phyloP scores from a whole-genome alignment of 2,797 vertebrate genomes.

The Gobionotothen gibberifrons region DNA sequence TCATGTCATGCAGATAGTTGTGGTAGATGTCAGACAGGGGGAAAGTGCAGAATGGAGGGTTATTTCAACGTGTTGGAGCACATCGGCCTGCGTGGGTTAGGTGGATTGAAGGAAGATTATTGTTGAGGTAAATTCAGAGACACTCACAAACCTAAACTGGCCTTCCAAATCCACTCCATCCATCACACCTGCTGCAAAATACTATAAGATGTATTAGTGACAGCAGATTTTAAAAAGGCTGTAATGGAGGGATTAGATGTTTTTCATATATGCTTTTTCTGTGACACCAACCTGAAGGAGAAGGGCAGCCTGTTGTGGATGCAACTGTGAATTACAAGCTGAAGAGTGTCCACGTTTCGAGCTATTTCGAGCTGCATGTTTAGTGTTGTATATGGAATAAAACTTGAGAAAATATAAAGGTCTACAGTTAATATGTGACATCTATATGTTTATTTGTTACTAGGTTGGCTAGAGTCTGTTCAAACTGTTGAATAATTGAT shows the following conservation, averaged over 20 bases:
- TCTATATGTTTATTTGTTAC: background rate
- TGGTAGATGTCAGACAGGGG: conserved; percentile 13
- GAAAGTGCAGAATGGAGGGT: conserved; percentile 9
- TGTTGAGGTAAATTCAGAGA: background rate
- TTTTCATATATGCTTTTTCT: background rate
- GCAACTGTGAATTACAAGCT: conserved; percentile 11
- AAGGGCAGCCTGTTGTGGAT: conserved; percentile 41
- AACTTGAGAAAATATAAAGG: background rate
- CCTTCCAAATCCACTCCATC: background rate
- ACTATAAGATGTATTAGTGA: background rate
- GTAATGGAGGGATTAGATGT: background rate
- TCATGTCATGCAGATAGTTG: conserved; percentile 26
- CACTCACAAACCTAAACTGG: background rate
- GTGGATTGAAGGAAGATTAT: background rate
- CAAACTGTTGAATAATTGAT: background rate
- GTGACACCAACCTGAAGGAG: background rate
- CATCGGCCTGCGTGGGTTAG: background rate
- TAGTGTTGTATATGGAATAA: background rate
- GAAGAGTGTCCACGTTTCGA: too few relatives aligned
- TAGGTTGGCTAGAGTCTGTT: background rate
- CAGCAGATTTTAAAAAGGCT: background rate
- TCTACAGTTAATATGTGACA: too few relatives aligned
- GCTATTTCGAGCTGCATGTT: background rate
- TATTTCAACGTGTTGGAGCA: conserved; percentile 28
- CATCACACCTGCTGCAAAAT: too few relatives aligned